phyloP scores from a whole-genome alignment of 2,113 vertebrate genomes.

The Dasypus novemcinctus region DNA sequence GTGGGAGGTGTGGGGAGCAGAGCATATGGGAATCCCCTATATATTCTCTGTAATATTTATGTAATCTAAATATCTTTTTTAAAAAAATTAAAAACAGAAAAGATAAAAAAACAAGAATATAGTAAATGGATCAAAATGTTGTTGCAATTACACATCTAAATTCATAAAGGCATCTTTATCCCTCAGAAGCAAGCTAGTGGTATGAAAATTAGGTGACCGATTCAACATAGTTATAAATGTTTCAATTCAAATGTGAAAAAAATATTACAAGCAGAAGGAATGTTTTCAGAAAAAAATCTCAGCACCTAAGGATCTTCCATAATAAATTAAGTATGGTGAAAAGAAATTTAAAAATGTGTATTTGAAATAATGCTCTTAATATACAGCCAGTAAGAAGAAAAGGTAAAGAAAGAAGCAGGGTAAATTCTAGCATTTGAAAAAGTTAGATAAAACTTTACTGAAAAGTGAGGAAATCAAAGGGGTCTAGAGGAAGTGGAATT shows the following conservation, averaged over 20 bases:
- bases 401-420: background rate
- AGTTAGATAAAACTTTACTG: background rate
- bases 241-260: background rate
- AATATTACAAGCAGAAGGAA: background rate
- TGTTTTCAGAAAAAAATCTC: background rate
- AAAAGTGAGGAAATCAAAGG: background rate
- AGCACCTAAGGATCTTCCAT: background rate
- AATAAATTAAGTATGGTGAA: background rate
- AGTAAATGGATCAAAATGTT: background rate
- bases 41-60: no score
- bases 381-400: background rate
- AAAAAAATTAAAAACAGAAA: no score
- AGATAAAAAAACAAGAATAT: no score
- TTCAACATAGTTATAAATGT: background rate
- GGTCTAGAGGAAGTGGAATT: background rate
- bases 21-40: no score
- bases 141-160: constrained; percentile 26
- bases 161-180: background rate
- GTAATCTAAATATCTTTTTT: no score
- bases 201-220: background rate
- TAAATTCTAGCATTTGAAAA: background rate
- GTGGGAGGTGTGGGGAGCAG: no score
- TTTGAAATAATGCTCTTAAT: background rate
- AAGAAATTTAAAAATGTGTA: background rate
- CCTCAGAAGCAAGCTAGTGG: background rate